These are phyloP conservation scores for Centropus bengalensis DNA, from an alignment of 2,113 vertebrate genomes.

Conservation along the genomic window DNA sequence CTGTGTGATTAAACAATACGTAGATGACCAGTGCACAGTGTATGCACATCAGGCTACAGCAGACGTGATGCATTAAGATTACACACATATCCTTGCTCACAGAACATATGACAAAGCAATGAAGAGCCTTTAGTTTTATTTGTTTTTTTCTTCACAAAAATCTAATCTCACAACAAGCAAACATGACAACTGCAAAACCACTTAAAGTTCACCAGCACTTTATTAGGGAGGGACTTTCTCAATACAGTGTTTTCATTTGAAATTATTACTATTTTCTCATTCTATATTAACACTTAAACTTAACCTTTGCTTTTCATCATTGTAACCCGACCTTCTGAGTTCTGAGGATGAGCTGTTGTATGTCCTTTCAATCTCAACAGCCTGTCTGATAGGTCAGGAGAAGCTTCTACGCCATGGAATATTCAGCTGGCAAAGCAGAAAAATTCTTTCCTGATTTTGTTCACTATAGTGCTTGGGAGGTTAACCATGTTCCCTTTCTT, in stretches of 20 bases:
- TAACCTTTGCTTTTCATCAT: not conserved
- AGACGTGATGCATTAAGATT: not conserved
- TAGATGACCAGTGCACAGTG: not conserved
- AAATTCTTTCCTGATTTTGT: not conserved
- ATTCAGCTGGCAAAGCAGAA: not conserved
- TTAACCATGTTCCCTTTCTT: not conserved
- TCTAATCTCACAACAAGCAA: not conserved
- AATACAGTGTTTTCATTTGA: not conserved
- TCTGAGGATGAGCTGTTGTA: not conserved
- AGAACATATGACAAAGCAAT: not conserved
- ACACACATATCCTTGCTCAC: not conserved
- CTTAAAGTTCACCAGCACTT: not conserved
- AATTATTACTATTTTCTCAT: not conserved
- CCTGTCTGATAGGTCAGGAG: not conserved
- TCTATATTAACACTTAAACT: not conserved
- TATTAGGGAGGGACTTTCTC: not conserved
- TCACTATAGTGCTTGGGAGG: not conserved
- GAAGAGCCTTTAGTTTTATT: not conserved
- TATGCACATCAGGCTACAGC: not conserved
- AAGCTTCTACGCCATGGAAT: not conserved
- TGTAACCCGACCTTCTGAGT: not conserved
- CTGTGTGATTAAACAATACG: not conserved
- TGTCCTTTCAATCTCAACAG: not conserved
- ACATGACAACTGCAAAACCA: not conserved
- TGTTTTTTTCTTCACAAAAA: not conserved